Conservation (phyloP, 1,140 invertebrate species). For the Macrocentrus cingulum region DNA sequence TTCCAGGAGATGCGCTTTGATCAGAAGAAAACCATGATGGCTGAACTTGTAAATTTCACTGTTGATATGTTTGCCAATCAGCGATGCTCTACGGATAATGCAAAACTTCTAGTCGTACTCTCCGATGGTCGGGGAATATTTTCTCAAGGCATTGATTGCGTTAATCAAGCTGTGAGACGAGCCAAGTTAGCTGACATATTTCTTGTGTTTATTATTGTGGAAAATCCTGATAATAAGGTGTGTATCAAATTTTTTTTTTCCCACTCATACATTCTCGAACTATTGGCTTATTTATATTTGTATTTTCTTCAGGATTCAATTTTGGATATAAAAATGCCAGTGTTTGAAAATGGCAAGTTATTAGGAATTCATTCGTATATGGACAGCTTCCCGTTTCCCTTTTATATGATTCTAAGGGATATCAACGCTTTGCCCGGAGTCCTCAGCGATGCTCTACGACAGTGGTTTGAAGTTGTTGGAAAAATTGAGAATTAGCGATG, state of each 20-base stretch:
- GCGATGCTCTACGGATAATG: slow-evolving; percentile 62
- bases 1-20: slow-evolving; percentile 78
- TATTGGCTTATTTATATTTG: background rate
- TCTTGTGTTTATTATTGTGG: slow-evolving; percentile 92
- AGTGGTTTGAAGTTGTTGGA: slow-evolving; percentile 97
- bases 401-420: slow-evolving; percentile 92
- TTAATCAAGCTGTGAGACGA: slow-evolving; percentile 77
- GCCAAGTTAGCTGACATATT: slow-evolving; percentile 84
- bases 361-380: slow-evolving; percentile 76
- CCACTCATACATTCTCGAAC: background rate
- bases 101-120: slow-evolving; percentile 89
- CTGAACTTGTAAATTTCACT: slow-evolving; percentile 77
- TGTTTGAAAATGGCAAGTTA: slow-evolving; percentile 69
- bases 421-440: slow-evolving; percentile 84
- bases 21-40: slow-evolving; percentile 79
- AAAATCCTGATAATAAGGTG: slow-evolving; percentile 89
- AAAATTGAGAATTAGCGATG: slow-evolving; percentile 57
- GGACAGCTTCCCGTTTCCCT: slow-evolving; percentile 97
- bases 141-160: slow-evolving; percentile 80
- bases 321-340: slow-evolving; percentile 81
- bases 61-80: slow-evolving; percentile 70
- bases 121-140: slow-evolving; percentile 94
- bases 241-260: slow-evolving; percentile 30
- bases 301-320: slow-evolving; percentile 76
- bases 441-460: slow-evolving; percentile 91